Percentiles rank a stretch among this genome's conserved stretches.
phyloP scores from a whole-genome alignment of 2,888 invertebrate species.

The Nowickia ferox region DNA sequence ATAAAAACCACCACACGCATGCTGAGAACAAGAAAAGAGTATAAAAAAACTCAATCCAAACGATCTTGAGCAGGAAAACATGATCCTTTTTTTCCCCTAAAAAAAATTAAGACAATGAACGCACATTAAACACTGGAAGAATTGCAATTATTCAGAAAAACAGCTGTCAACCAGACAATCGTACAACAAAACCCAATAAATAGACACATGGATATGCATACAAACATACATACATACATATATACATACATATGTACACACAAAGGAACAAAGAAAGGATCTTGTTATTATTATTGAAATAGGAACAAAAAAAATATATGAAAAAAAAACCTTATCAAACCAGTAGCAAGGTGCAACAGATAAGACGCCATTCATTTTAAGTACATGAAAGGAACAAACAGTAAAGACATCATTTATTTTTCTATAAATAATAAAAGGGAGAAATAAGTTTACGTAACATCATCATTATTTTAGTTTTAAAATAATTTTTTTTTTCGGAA shows the following conservation, averaged over 20 bases:
- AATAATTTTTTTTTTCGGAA: background rate
- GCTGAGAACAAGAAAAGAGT: background rate
- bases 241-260: background rate
- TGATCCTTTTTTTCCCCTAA: conserved; percentile 40
- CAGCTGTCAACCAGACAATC: conserved; percentile 68
- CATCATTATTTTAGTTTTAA: background rate
- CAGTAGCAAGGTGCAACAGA: conserved; percentile 65
- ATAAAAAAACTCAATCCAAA: conserved; percentile 25
- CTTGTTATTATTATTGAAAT: conserved; percentile 10
- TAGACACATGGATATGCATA: conserved; percentile 25
- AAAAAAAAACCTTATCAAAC: conserved; percentile 21
- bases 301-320: conserved; percentile 12
- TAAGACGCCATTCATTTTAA: conserved; percentile 38
- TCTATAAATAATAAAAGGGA: background rate
- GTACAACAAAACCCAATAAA: conserved; percentile 30
- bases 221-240: conserved; percentile 16
- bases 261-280: conserved; percentile 32
- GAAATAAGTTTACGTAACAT: background rate
- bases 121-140: conserved; percentile 37
- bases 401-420: conserved; percentile 15
- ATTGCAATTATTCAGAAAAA: conserved; percentile 67
- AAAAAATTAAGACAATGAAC: conserved; percentile 26
- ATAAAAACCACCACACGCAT: conserved; percentile 44
- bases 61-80: conserved; percentile 39
- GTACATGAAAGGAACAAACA: conserved; percentile 9